Conservation (phyloP, 2,888 invertebrate genomes). For the Lithophane ornitopus region DNA sequence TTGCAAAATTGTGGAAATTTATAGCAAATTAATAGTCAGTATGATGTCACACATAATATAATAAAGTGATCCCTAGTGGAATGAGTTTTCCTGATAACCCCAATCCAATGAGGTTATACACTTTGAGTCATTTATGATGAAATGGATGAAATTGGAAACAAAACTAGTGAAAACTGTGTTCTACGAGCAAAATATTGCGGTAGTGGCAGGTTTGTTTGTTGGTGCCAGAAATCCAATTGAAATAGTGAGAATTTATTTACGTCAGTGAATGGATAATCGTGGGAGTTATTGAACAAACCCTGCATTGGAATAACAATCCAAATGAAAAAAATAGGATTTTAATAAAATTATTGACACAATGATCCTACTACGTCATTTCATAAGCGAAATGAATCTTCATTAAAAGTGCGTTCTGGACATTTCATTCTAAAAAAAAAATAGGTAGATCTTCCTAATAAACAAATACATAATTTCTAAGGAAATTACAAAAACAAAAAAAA, state of each 20-base stretch:
- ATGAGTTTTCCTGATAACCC: slow-evolving; percentile 23
- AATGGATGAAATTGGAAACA: neutral
- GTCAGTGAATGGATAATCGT: neutral
- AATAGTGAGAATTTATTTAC: neutral
- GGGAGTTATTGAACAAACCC: neutral
- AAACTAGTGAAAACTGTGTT: neutral
- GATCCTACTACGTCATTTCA: neutral
- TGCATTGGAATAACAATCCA: neutral
- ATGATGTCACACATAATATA: neutral
- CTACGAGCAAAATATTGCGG: neutral
- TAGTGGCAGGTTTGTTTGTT: neutral
- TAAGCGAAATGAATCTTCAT: neutral
- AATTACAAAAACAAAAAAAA: too few relatives aligned
- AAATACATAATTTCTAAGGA: too few relatives aligned
- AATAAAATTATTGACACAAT: neutral
- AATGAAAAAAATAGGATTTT: neutral
- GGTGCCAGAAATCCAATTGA: neutral
- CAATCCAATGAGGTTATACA: neutral
- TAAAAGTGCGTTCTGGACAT: neutral
- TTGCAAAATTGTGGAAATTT: neutral
- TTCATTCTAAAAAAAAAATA: too few relatives aligned
- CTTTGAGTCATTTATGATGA: neutral
- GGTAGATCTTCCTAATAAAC: too few relatives aligned
- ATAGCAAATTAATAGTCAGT: neutral
- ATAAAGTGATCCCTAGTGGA: slow-evolving; percentile 31